These are phyloP conservation scores for Atta cephalotes DNA, from an alignment of 1,140 invertebrate genomes.

Conservation along the genomic window DNA sequence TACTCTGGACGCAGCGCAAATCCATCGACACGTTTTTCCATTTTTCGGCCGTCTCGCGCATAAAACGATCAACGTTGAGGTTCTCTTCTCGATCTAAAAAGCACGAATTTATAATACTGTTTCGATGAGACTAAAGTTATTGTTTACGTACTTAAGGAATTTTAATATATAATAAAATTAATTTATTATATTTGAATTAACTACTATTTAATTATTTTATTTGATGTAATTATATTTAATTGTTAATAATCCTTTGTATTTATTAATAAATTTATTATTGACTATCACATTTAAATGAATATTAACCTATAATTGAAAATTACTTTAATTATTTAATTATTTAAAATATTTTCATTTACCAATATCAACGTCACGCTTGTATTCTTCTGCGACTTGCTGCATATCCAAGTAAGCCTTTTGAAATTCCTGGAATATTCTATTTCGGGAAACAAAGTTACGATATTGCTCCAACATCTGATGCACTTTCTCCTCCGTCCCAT, in stretches of 20 bases:
- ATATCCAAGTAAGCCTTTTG: conserved; percentile 96
- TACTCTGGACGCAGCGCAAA: conserved; percentile 94
- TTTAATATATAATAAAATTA: neutral
- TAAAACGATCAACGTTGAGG: conserved; percentile 92
- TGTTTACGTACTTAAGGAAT: neutral
- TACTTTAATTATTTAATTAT: too few relatives aligned
- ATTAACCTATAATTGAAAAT: neutral
- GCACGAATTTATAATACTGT: conserved; percentile 44
- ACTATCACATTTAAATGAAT: neutral
- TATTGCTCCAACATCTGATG: conserved; percentile 95
- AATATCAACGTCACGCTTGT: conserved; percentile 94
- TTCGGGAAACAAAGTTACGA: conserved; percentile 95
- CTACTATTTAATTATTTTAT: neutral
- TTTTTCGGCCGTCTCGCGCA: conserved; percentile 93
- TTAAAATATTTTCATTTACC: conserved; percentile 84
- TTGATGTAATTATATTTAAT: neutral
- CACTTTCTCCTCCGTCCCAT: conserved; percentile 93
- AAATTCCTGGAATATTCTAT: conserved; percentile 97
- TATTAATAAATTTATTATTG: neutral
- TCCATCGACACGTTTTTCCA: conserved; percentile 97
- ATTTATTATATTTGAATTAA: conserved; percentile 6
- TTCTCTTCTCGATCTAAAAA: conserved; percentile 90
- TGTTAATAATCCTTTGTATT: neutral
- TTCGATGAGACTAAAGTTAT: neutral
- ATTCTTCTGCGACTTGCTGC: conserved; percentile 96